Conservation (phyloP, 35 echinoderm and acorn worm species). For the Apostichopus californicus region DNA sequence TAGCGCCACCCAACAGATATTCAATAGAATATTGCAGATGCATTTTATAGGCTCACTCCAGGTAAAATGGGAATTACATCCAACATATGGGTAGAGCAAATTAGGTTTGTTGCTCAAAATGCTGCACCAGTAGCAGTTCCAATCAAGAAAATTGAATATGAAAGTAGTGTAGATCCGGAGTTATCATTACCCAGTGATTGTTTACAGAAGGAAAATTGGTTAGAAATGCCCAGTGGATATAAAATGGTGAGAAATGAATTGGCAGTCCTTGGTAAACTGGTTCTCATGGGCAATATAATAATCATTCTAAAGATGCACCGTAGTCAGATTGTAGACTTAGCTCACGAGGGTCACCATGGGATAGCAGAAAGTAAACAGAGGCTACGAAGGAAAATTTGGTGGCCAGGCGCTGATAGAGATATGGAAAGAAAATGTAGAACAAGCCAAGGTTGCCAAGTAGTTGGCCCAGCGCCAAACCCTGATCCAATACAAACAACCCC, state of each 20-base stretch:
- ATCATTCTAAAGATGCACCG: neutral
- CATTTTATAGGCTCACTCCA: slow-evolving; percentile 25
- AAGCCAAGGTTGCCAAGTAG: neutral
- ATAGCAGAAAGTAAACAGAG: neutral
- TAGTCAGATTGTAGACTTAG: neutral
- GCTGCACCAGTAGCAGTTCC: slow-evolving; percentile 15
- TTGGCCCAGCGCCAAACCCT: neutral
- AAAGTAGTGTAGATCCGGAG: neutral
- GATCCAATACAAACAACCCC: neutral
- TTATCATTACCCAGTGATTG: slow-evolving; percentile 10
- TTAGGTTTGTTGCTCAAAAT: slow-evolving; percentile 36
- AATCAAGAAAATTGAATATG: slow-evolving; percentile 26
- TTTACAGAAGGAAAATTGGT: slow-evolving; percentile 5
- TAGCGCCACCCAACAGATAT: no score
- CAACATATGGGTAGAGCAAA: slow-evolving; percentile 3
- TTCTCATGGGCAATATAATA: slow-evolving; percentile 17
- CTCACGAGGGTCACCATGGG: neutral
- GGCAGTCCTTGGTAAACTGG: slow-evolving; percentile 38
- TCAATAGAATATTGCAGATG: slow-evolving; percentile 40
- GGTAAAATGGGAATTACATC: neutral
- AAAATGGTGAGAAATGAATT: slow-evolving; percentile 36
- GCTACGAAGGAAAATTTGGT: neutral
- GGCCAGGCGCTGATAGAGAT: slow-evolving; percentile 4
- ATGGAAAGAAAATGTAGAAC: slow-evolving; percentile 6
- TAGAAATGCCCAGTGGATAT: neutral